Evolutionary conservation across 2,113 vertebrate genomes (phyloP).

Genomic region (Silurus asotus): DNA sequence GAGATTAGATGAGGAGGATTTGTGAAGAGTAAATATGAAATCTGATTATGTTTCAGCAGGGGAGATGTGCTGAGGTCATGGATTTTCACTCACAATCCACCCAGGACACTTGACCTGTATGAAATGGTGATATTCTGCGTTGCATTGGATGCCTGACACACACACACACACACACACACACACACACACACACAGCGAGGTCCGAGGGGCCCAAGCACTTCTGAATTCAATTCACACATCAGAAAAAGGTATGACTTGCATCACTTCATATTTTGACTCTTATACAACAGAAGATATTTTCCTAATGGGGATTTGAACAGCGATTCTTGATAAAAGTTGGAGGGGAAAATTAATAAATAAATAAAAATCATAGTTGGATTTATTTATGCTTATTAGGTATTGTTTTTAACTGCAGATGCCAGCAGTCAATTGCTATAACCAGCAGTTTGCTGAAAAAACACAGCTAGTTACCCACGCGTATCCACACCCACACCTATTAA

Average conservation of each 20-base stretch:
- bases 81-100: constrained; percentile 68
- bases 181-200: constrained; percentile 66
- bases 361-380: too few species aligned
- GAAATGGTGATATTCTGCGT: constrained; percentile 61
- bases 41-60: constrained; percentile 69
- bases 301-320: background rate
- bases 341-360: too few species aligned
- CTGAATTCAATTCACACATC: constrained; percentile 65
- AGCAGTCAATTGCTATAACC: too few species aligned
- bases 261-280: background rate
- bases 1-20: constrained; percentile 70
- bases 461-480: too few species aligned
- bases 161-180: too few species aligned
- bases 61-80: constrained; percentile 71
- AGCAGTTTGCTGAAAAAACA: too few species aligned
- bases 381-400: too few species aligned
- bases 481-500: too few species aligned
- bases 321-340: background rate
- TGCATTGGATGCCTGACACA: constrained; percentile 74
- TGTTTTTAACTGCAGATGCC: too few species aligned
- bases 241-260: constrained; percentile 65
- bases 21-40: constrained; percentile 72
- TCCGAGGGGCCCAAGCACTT: constrained; percentile 66
- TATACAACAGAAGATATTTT: background rate
- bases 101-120: constrained; percentile 56